phyloP scores from a whole-genome alignment of 2,888 invertebrate species.

The Megaustenia siamemsis region DNA sequence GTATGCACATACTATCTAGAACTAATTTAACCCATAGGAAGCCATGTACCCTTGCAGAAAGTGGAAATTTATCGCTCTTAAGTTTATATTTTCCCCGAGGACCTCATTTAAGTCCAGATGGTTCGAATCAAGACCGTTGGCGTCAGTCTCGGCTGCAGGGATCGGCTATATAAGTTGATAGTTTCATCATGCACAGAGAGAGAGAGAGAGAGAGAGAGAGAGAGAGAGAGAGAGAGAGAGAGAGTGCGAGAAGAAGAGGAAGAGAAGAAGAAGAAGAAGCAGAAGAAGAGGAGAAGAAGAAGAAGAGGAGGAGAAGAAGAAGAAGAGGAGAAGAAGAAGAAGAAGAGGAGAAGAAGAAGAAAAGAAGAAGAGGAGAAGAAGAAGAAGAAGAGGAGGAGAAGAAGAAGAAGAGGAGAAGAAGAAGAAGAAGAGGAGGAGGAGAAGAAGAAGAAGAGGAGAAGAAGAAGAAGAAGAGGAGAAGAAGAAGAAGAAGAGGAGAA shows the following conservation, averaged over 20 bases:
- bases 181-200: no score
- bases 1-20: no score
- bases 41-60: no score
- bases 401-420: conserved; percentile 10
- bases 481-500: neutral
- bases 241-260: no score
- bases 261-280: no score
- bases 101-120: conserved; percentile 17
- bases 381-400: conserved; percentile 31
- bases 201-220: conserved; percentile 31
- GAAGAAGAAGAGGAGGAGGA: conserved; percentile 14
- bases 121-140: neutral
- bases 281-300: neutral
- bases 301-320: conserved; percentile 6
- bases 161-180: neutral
- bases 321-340: conserved; percentile 38
- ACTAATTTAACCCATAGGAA: no score
- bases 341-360: conserved; percentile 36
- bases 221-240: neutral
- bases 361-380: conserved; percentile 9
- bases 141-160: neutral
- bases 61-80: neutral
- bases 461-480: neutral
- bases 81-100: neutral
- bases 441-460: conserved; percentile 10